Conservation (phyloP, 2,888 invertebrate genomes). For the Lochmaea capreae region DNA sequence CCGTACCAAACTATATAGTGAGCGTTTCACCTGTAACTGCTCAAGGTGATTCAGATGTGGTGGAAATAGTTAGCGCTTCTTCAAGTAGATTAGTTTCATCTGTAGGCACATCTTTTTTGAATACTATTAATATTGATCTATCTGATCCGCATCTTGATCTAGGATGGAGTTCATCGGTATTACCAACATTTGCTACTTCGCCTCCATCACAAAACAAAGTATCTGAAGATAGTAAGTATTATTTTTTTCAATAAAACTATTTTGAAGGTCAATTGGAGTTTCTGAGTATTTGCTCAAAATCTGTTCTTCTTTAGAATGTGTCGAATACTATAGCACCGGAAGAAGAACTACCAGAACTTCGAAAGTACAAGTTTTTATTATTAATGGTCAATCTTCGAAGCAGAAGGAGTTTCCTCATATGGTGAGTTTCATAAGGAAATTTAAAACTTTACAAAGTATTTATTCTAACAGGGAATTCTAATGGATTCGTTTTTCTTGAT, state of each 20-base stretch:
- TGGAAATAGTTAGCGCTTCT: constrained; percentile 29
- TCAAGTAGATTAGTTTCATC: constrained; percentile 9
- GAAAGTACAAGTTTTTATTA: constrained; percentile 47
- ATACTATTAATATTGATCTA: constrained; percentile 35
- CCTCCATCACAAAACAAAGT: constrained; percentile 21
- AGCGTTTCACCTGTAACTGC: constrained; percentile 21
- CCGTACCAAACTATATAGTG: constrained; percentile 25
- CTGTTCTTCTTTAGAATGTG: constrained; percentile 46
- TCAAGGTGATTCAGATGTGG: constrained; percentile 19
- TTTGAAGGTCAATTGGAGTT: background rate
- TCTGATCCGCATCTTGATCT: constrained; percentile 35
- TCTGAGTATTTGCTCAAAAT: constrained; percentile 17
- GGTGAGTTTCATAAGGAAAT: constrained; percentile 48
- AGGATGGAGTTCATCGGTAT: constrained; percentile 28
- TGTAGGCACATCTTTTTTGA: background rate
- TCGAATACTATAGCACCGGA: constrained; percentile 45
- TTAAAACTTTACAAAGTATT: too few relatives aligned
- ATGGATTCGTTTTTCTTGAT: too few relatives aligned
- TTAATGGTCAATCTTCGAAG: constrained; percentile 53
- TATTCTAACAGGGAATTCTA: too few relatives aligned
- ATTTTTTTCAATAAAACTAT: background rate
- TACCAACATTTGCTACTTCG: background rate
- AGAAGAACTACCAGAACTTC: constrained; percentile 32
- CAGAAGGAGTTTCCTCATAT: constrained; percentile 62
- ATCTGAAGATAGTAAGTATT: constrained; percentile 41